Conservation (phyloP, 2,113 vertebrate species). For the Tachysurus vachellii region DNA sequence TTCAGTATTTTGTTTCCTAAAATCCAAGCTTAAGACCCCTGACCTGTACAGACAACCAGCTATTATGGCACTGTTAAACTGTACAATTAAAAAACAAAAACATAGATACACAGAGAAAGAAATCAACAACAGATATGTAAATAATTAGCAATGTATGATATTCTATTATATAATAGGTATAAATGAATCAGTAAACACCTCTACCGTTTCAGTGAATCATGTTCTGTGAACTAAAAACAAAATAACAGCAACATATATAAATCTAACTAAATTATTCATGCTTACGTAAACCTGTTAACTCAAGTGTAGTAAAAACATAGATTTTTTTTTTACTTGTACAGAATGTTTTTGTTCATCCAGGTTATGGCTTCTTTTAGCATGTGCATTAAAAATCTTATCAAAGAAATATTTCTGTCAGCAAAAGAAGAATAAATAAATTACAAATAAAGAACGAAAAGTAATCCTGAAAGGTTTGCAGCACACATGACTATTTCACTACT, state of each 20-base stretch:
- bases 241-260: conserved; percentile 32
- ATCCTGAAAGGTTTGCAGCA: neutral
- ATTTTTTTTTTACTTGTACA: neutral
- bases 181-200: neutral
- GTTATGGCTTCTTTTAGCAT: conserved; percentile 36
- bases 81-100: conserved; percentile 14
- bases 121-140: neutral
- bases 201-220: conserved; percentile 19
- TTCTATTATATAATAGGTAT: neutral
- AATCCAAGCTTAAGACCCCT: conserved; percentile 40
- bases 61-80: conserved; percentile 30
- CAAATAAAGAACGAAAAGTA: conserved; percentile 38
- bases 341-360: neutral
- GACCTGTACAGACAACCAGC: conserved; percentile 37
- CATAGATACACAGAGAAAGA: conserved; percentile 1
- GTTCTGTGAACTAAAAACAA: conserved; percentile 38
- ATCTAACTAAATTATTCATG: conserved; percentile 27
- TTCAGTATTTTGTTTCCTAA: conserved; percentile 42
- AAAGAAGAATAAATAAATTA: conserved; percentile 48
- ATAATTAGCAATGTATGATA: neutral
- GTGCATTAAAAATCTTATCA: neutral
- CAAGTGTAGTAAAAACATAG: neutral
- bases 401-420: neutral
- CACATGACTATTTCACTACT: conserved; percentile 7
- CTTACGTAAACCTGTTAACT: conserved; percentile 28